Evolutionary conservation across 1,140 invertebrate genomes (phyloP).

Genomic region (Camponotus floridanus): DNA sequence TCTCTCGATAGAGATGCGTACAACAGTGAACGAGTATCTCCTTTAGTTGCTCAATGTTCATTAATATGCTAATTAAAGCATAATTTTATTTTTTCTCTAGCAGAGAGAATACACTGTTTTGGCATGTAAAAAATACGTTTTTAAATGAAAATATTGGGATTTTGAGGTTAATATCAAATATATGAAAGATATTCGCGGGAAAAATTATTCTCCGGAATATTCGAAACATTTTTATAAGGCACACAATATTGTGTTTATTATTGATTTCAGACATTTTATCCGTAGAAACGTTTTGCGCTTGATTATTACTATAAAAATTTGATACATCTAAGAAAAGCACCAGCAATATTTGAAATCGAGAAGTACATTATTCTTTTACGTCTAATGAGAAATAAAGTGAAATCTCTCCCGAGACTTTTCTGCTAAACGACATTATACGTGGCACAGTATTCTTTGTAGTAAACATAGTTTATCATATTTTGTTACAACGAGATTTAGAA

Average conservation of each 20-base stretch:
- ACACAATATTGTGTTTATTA: not conserved
- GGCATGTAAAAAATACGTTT: not conserved
- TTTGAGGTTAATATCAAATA: not conserved
- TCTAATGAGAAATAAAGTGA: slow-evolving; percentile 42
- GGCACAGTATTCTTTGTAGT: slow-evolving; percentile 24
- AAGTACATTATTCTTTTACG: slow-evolving; percentile 2
- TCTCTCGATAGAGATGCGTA: too few relatives aligned
- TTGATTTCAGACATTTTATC: not conserved
- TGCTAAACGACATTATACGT: slow-evolving; percentile 1
- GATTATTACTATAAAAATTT: slow-evolving; percentile 2
- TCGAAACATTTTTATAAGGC: not conserved
- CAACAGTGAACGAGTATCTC: not conserved
- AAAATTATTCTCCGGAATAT: not conserved
- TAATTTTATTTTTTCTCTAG: not conserved
- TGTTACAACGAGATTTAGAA: slow-evolving; percentile 46
- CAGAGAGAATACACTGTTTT: too few relatives aligned
- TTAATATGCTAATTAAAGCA: not conserved
- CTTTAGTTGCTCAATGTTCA: not conserved
- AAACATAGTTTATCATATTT: slow-evolving; percentile 36
- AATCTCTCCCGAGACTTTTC: slow-evolving; percentile 28
- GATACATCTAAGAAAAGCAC: not conserved
- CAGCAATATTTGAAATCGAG: slow-evolving; percentile 25
- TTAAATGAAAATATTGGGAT: not conserved
- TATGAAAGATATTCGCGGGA: not conserved
- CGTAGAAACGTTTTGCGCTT: not conserved